phyloP scores from a whole-genome alignment of 2,797 vertebrate genomes.

The Monodelphis domestica region DNA sequence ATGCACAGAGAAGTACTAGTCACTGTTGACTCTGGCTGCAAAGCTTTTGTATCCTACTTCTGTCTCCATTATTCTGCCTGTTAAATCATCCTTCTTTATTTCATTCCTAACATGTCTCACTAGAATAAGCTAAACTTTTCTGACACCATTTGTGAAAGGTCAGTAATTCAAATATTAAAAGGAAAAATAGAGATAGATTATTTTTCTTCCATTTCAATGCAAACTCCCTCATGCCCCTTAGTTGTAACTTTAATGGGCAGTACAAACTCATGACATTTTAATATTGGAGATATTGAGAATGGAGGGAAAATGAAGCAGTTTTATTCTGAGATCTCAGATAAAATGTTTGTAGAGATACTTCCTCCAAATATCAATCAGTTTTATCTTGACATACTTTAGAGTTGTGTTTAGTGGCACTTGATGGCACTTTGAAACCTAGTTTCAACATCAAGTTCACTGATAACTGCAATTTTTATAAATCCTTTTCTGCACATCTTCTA shows the following conservation, averaged over 20 bases:
- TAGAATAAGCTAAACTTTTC: neutral
- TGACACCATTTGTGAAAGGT: neutral
- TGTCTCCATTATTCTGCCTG: neutral
- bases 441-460: constrained; percentile 1
- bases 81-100: neutral
- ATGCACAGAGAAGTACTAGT: neutral
- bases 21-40: neutral
- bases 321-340: neutral
- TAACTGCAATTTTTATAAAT: neutral
- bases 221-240: neutral
- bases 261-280: constrained; percentile 1
- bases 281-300: neutral
- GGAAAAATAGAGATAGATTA: neutral
- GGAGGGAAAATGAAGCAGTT: neutral
- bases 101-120: constrained; percentile 17
- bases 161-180: neutral
- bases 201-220: constrained; percentile 12
- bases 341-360: neutral
- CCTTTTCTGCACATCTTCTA: constrained; percentile 15
- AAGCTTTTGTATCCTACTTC: neutral
- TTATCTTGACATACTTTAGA: neutral
- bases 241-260: neutral
- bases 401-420: neutral
- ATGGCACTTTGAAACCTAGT: neutral
- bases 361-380: neutral